phyloP scores from a whole-genome alignment of 2,797 vertebrate species.

The Cryptoblepharus egeriae region DNA sequence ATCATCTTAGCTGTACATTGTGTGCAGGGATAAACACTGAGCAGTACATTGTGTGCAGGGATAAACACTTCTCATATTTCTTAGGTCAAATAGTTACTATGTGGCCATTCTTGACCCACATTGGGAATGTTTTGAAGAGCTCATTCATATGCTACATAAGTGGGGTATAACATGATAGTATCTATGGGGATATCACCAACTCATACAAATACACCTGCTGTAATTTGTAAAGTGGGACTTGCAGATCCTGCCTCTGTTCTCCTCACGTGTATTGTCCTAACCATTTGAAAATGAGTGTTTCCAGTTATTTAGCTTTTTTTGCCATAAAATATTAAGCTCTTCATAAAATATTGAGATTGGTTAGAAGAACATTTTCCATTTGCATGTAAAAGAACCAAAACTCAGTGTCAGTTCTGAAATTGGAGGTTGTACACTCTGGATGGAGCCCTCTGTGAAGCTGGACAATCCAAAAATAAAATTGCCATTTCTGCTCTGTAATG shows the following conservation, averaged over 20 bases:
- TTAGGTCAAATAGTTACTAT: background rate
- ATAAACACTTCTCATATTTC: background rate
- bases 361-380: background rate
- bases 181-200: too few species aligned
- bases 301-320: background rate
- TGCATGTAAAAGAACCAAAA: background rate
- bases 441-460: background rate
- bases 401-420: background rate
- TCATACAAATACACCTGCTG: too few species aligned
- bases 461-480: background rate
- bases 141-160: background rate
- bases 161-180: too few species aligned
- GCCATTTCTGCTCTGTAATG: background rate
- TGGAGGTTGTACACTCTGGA: background rate
- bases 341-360: background rate
- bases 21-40: background rate
- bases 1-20: background rate
- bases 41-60: background rate
- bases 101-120: background rate
- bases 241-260: background rate
- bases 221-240: background rate
- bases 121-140: background rate
- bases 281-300: background rate
- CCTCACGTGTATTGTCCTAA: background rate
- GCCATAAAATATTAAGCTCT: background rate